phyloP scores from a whole-genome alignment of 2,113 vertebrate species.

The Calyptomena viridis region DNA sequence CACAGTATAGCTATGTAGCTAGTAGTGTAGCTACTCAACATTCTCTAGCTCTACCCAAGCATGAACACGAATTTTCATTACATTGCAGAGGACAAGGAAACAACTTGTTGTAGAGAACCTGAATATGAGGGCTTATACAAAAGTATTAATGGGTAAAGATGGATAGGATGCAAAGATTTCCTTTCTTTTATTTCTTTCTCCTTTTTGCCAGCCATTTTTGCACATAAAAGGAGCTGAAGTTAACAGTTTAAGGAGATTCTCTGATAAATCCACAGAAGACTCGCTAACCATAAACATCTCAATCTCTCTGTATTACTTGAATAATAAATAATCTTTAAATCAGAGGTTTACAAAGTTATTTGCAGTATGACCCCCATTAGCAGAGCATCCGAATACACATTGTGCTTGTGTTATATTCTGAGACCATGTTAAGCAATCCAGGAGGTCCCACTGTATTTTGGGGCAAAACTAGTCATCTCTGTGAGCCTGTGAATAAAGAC shows the following conservation, averaged over 20 bases:
- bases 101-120: not conserved
- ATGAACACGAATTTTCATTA: not conserved
- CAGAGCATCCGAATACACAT: not conserved
- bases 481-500: not conserved
- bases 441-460: fast-evolving
- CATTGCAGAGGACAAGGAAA: not conserved
- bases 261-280: not conserved
- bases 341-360: not conserved
- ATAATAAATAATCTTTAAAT: not conserved
- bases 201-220: not conserved
- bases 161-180: not conserved
- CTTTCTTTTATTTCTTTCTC: not conserved
- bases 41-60: not conserved
- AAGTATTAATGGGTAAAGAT: not conserved
- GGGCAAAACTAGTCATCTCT: not conserved
- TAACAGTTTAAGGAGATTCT: not conserved
- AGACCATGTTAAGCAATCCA: not conserved
- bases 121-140: not conserved
- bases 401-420: not conserved
- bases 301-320: not conserved
- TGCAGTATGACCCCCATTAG: not conserved
- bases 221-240: not conserved
- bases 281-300: not conserved
- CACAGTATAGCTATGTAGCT: not conserved
- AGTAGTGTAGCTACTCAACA: too few relatives aligned